Base-by-base conservation (phyloP, 2,113 vertebrate species). In the Sturnira hondurensis region DNA sequence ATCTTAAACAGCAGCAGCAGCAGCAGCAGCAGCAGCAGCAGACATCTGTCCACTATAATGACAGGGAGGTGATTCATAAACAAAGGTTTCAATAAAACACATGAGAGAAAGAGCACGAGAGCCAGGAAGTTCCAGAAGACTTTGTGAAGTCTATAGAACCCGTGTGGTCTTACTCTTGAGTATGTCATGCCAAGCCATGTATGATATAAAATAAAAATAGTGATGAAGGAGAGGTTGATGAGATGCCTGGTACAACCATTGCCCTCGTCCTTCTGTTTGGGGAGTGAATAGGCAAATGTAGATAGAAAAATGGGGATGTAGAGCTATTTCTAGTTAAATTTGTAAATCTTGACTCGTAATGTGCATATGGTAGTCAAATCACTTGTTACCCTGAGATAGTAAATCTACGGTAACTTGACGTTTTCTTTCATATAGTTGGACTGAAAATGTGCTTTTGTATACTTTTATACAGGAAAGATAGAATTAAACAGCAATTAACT, bases 401-500 rank as follows among this genome's bases (percentile, higher is more conserved):
- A 71, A n/a, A 85, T 96, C 22, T 67, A 81, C 36, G n/a, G n/a
- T 73, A 84, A 15, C 33, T 92, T 84, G 85, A 86, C 95, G 52
- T 41, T 85, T 86, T 78, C 50, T 78, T 95, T 92, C 61, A 73
- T 71, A 47, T 87, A 90, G 19, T 52, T 38, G 73, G 52, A 95
- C 4, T 87, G 38, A 91, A 96, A 96, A 93, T 81, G 86, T 76
- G 80, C 43, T 87, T 92, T 85, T 5, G 50, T 74, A 43, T 84
- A 90, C 92, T 95, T 88, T 82, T 56, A 19, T 83, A 87, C 54
- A 78, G 15, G 54, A 95, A 97, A 92, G 45, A 80, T 52, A 94
- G 47, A 95, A 95, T 80, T 92, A 97, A 77, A 26, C 20, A 96
- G 47, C 61, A 91, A 97, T 97, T 97, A 96, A 86, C 56, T 43